These are phyloP conservation scores for Helogale parvula DNA, from an alignment of 2,113 vertebrate species.

Conservation along the genomic window DNA sequence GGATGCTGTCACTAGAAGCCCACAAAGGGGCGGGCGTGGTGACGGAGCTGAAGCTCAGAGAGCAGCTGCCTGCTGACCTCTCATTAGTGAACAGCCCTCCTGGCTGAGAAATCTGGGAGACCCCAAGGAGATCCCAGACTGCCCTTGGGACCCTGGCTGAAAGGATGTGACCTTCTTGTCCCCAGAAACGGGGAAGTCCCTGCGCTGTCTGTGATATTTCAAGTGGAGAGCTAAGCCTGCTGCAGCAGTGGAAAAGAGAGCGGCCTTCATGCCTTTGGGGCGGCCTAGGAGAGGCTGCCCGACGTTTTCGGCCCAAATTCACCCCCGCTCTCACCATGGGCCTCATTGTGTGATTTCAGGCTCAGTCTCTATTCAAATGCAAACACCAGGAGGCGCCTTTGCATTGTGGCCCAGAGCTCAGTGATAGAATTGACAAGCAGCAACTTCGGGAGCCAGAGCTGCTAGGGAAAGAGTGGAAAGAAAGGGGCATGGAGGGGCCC, in stretches of 20 bases:
- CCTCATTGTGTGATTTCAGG: slow-evolving; percentile 31
- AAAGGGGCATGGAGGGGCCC: neutral
- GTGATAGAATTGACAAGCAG: neutral
- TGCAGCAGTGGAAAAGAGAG: neutral
- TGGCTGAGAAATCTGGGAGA: neutral
- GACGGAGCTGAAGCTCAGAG: neutral
- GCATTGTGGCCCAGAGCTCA: slow-evolving; percentile 42
- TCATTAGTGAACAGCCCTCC: neutral
- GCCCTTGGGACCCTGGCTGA: neutral
- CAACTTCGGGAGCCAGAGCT: neutral
- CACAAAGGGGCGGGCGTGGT: fast-evolving
- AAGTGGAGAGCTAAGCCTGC: neutral
- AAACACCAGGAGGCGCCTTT: slow-evolving; percentile 80
- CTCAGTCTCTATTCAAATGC: slow-evolving; percentile 59
- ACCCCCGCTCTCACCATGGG: fast-evolving
- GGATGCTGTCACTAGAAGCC: neutral
- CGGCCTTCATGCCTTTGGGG: neutral
- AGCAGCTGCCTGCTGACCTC: neutral
- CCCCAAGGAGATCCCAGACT: neutral
- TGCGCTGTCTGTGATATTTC: neutral
- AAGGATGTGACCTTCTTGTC: neutral
- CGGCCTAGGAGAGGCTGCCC: neutral
- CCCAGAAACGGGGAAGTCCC: neutral
- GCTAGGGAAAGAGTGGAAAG: neutral
- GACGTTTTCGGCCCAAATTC: neutral